Conservation (phyloP, 2,797 vertebrate genomes). For the Odontamblyopus lacepedii region DNA sequence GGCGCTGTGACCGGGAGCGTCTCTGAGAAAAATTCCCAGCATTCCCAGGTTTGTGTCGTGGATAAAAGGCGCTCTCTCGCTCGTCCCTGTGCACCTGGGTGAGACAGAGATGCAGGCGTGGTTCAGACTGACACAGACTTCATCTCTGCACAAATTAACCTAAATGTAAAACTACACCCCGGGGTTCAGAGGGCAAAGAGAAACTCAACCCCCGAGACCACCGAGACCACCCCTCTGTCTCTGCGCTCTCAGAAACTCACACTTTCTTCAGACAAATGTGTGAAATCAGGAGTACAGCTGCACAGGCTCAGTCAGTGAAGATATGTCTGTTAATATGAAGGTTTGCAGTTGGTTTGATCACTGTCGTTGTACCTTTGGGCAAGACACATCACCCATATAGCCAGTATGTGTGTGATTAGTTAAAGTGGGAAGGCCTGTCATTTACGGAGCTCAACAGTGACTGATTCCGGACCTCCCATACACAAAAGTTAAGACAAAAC, state of each 20-base stretch:
- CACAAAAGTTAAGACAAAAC: too few relatives aligned
- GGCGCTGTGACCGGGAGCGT: conserved; percentile 80
- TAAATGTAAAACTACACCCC: conserved; percentile 69
- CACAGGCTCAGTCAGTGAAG: not conserved
- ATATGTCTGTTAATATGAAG: not conserved
- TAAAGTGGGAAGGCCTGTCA: conserved; percentile 16
- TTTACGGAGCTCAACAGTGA: too few relatives aligned
- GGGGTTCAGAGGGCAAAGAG: conserved; percentile 59
- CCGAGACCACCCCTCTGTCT: conserved; percentile 20
- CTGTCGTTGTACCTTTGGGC: not conserved
- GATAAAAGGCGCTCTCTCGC: conserved; percentile 73
- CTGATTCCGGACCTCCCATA: too few relatives aligned
- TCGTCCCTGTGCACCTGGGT: conserved; percentile 76
- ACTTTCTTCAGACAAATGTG: not conserved
- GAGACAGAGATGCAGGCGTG: conserved; percentile 48
- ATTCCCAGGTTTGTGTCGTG: conserved; percentile 80
- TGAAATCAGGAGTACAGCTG: conserved; percentile 5
- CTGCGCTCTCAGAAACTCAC: conserved; percentile 20
- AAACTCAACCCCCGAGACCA: conserved; percentile 42
- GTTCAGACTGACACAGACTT: conserved; percentile 34
- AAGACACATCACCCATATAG: not conserved
- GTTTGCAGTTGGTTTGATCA: not conserved
- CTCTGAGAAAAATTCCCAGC: conserved; percentile 81
- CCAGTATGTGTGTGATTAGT: conserved; percentile 13
- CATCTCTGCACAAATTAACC: conserved; percentile 69